These are phyloP conservation scores for Threskiornis aethiopicus DNA, from an alignment of 2,797 vertebrate species.

Conservation along the genomic window DNA sequence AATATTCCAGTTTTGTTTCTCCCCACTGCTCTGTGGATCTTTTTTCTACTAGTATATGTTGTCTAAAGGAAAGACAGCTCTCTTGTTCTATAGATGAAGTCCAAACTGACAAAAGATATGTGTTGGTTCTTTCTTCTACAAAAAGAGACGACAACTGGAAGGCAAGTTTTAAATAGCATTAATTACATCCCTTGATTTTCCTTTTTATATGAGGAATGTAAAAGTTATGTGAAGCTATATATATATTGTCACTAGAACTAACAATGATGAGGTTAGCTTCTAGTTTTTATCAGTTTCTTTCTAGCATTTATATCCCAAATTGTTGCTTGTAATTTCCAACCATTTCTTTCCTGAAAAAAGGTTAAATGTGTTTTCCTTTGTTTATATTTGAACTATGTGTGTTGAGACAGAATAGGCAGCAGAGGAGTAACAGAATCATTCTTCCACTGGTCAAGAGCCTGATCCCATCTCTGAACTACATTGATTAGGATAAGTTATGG, in stretches of 20 bases:
- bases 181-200: background rate
- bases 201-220: background rate
- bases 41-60: background rate
- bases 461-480: background rate
- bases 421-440: background rate
- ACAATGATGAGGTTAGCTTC: background rate
- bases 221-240: background rate
- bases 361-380: background rate
- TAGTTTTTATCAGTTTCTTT: background rate
- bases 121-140: background rate
- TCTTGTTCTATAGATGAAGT: background rate
- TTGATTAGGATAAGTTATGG: background rate
- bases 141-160: background rate
- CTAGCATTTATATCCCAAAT: background rate
- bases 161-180: background rate
- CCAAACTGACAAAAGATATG: background rate
- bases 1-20: conserved; percentile 22
- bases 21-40: background rate
- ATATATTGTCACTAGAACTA: background rate
- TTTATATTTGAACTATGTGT: background rate
- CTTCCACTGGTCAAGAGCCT: background rate
- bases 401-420: background rate
- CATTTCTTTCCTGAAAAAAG: background rate
- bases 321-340: background rate
- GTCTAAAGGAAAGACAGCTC: background rate